Percentiles rank a stretch among this genome's conserved stretches.
Conservation (phyloP, 2,113 vertebrate species). For the Pristiophorus japonicus region DNA sequence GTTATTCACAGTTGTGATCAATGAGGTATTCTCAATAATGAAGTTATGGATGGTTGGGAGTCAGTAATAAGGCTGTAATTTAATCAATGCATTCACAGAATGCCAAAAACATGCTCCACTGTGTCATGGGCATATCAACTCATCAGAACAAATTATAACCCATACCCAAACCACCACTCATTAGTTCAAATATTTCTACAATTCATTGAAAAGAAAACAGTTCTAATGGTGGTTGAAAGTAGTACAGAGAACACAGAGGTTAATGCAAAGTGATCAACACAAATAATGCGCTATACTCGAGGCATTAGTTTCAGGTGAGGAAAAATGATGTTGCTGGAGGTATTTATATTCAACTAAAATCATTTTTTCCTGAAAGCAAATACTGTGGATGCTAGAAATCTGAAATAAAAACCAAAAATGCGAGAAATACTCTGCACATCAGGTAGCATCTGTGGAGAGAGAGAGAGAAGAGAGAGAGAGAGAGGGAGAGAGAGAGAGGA, state of each 20-base stretch:
- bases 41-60: not conserved
- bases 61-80: not conserved
- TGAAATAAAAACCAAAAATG: too few relatives aligned
- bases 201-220: not conserved
- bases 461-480: too few relatives aligned
- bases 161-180: not conserved
- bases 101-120: not conserved
- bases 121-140: not conserved
- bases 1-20: not conserved
- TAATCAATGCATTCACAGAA: not conserved
- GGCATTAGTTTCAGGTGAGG: not conserved
- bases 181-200: not conserved
- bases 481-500: too few relatives aligned
- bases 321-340: not conserved
- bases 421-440: too few relatives aligned
- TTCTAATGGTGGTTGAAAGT: not conserved
- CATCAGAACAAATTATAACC: not conserved
- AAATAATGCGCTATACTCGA: not conserved
- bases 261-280: not conserved
- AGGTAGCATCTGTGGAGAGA: too few relatives aligned
- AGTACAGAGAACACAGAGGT: not conserved
- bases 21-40: not conserved
- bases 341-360: not conserved
- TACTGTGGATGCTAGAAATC: too few relatives aligned
- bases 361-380: not conserved